Base-by-base conservation (phyloP, 2,113 vertebrate species). In the Pangasianodon hypophthalmus region DNA sequence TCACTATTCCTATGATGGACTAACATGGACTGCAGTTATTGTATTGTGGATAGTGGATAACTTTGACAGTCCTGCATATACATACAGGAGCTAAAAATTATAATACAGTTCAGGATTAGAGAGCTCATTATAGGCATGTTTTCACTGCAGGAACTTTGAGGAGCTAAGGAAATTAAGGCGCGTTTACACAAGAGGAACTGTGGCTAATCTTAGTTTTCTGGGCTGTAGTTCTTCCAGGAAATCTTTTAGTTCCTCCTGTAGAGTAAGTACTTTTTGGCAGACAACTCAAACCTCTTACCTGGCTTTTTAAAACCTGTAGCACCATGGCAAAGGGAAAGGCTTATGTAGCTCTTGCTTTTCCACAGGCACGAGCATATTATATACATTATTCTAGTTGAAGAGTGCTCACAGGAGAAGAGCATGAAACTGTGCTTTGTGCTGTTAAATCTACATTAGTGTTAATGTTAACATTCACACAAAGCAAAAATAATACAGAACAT, bases 211-310 rank as follows among this genome's bases (percentile, higher is more conserved):
- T 80, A 29, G 44, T 50, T 29, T 50, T 50, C 46, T 50, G 46
- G 46, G 24, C 13, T 80, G 9, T 50, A 50, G 46, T 29, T 80
- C 77, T 50, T 50, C 46, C 46, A 29, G 46, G 46, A 50, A 80
- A 29, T 11, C 41, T 80, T 50, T 50, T 11, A 50, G 77, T 29
- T 80, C 46, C 44, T 50, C 46, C 41, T 80, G 46, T 46, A 50
- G 77, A 26, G 77, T 26, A 80, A 80, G 77, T 29, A 46, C 21
- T 26, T 48, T 48, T 29, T 80, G 46, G 44, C 24, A 80, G 46
- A 80, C 7, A 77, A 77, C 32, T 44, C 73, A 77, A 46, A 77
- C 71, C n/a, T 44, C 71, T 44, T 75, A 80, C 77, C 46, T 80
- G 77, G 21, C 46, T 80, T 50, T 80, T 50, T 29, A 14, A 26